Conservation (phyloP, 1,140 invertebrate genomes). For the Drosophila rufa region DNA sequence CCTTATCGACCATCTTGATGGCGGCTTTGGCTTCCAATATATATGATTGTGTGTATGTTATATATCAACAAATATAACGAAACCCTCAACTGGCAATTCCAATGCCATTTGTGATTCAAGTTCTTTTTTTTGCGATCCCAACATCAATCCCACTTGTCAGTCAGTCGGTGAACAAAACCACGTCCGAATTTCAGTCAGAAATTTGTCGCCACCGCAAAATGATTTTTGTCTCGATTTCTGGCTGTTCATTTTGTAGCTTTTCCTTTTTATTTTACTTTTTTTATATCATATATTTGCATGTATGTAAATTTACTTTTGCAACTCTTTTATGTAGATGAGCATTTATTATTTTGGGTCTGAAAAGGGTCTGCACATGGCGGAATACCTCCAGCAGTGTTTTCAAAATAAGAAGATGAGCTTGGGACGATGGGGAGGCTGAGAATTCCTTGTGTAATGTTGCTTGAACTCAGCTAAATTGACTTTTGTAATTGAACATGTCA, state of each 20-base stretch:
- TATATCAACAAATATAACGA: conserved; percentile 4
- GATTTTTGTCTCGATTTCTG: conserved; percentile 21
- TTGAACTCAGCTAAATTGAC: conserved; percentile 19
- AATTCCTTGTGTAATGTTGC: conserved; percentile 23
- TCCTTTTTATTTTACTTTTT: conserved; percentile 14
- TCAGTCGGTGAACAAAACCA: conserved; percentile 8
- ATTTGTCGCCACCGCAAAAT: conserved; percentile 37
- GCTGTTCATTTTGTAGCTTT: conserved; percentile 10
- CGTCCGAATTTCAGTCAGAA: conserved; percentile 12
- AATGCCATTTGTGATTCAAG: conserved; percentile 24
- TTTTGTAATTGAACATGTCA: conserved; percentile 32
- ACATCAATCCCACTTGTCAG: conserved; percentile 18
- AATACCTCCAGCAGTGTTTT: conserved; percentile 12
- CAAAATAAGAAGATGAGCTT: conserved; percentile 1
- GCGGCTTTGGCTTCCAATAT: background rate
- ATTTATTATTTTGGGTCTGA: conserved; percentile 13
- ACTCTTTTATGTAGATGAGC: conserved; percentile 39
- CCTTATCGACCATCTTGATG: conserved; percentile 18
- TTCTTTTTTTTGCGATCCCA: conserved; percentile 20
- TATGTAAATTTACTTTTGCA: conserved; percentile 40
- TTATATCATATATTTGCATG: conserved; percentile 12
- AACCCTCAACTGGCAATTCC: conserved; percentile 32
- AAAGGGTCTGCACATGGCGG: conserved; percentile 34
- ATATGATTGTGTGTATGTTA: conserved; percentile 4
- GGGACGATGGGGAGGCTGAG: background rate